phyloP scores from a whole-genome alignment of 64 coral and sea anemone genomes.

The Montipora efflorescens region DNA sequence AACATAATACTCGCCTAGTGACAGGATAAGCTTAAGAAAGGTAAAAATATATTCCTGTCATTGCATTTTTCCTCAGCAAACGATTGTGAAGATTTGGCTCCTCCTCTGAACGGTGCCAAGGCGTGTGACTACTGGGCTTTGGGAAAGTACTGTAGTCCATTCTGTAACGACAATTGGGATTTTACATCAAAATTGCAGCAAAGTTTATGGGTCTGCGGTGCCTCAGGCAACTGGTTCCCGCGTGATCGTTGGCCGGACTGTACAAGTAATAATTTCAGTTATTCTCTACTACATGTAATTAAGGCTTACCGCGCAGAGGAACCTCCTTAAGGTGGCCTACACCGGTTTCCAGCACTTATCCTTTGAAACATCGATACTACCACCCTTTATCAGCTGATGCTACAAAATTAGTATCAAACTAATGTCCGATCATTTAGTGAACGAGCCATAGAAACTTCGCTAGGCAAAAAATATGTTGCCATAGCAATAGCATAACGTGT shows the following conservation, averaged over 20 bases:
- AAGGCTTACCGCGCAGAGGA: too few species aligned
- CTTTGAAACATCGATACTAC: too few species aligned
- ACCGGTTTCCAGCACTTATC: too few species aligned
- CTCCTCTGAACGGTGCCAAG: constrained; percentile 38
- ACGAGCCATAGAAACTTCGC: too few species aligned
- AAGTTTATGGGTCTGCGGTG: constrained; percentile 45
- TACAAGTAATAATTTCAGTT: constrained; percentile 15
- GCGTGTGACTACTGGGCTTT: constrained; percentile 50
- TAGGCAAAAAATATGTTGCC: too few species aligned
- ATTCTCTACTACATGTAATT: background rate
- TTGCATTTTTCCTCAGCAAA: constrained; percentile 9
- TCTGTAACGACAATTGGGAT: constrained; percentile 36
- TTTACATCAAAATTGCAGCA: background rate
- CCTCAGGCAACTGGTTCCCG: constrained; percentile 28
- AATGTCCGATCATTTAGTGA: too few species aligned
- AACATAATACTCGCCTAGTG: too few species aligned
- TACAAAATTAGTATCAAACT: too few species aligned
- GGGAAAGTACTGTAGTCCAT: constrained; percentile 33
- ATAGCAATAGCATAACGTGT: too few species aligned
- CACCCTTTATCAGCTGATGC: too few species aligned
- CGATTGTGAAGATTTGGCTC: background rate
- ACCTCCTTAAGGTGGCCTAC: too few species aligned
- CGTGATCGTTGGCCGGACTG: constrained; percentile 30
- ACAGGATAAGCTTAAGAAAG: background rate
- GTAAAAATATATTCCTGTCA: background rate